Conservation (phyloP, 2,797 vertebrate species). For the Limosa lapponica region DNA sequence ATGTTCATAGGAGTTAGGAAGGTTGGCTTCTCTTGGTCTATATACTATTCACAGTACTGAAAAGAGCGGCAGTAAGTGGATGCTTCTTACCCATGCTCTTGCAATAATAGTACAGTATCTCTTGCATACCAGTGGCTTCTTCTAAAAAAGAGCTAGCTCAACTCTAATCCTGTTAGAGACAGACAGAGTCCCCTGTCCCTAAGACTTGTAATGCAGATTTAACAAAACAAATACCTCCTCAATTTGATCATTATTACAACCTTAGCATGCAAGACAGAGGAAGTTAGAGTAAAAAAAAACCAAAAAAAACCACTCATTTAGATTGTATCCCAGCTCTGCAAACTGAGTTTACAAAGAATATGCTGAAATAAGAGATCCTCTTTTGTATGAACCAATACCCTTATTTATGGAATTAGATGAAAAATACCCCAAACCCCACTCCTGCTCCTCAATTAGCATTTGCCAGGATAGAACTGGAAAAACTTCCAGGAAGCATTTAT, state of each 20-base stretch:
- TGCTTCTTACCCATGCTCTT: neutral
- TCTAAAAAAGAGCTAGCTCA: neutral
- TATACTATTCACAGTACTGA: neutral
- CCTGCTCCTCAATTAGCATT: accelerated
- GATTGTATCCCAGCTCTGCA: neutral
- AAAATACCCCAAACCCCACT: neutral
- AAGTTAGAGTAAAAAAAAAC: neutral
- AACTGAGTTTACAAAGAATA: neutral
- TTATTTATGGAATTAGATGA: neutral
- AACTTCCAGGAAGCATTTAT: neutral
- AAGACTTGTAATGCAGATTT: neutral
- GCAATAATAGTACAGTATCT: neutral
- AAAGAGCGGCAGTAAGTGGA: neutral
- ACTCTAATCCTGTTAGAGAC: neutral
- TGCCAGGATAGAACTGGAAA: neutral
- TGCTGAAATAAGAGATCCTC: neutral
- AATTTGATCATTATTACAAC: neutral
- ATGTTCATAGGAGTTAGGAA: neutral
- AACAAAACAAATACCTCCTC: neutral
- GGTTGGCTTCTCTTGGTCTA: neutral
- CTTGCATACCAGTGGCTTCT: neutral
- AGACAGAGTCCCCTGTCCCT: neutral
- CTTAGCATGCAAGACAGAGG: neutral
- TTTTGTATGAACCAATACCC: neutral
- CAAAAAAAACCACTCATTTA: neutral